phyloP scores from a whole-genome alignment of 2,113 vertebrate genomes.

The Ifrita kowaldi region DNA sequence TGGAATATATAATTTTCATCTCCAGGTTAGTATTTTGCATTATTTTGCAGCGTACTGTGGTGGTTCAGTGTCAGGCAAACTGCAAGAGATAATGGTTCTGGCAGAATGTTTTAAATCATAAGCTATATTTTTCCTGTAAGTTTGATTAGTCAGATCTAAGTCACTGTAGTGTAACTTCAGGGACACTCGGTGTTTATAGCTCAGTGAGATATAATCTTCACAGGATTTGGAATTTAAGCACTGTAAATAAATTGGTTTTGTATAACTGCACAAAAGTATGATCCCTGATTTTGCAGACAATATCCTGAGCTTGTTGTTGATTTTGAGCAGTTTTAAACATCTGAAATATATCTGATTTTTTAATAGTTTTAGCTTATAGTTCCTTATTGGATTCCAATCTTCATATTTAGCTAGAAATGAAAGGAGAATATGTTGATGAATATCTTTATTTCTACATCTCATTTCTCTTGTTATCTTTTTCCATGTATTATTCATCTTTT shows the following conservation, averaged over 20 bases:
- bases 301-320: not conserved
- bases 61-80: slow-evolving; percentile 37
- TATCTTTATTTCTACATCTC: not conserved
- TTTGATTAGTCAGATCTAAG: slow-evolving; percentile 17
- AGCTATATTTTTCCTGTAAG: slow-evolving; percentile 3
- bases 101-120: slow-evolving; percentile 44
- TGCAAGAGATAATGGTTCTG: slow-evolving; percentile 30
- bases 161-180: not conserved
- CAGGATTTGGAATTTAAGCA: not conserved
- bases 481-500: not conserved
- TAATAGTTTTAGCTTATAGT: not conserved
- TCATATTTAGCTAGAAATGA: slow-evolving; percentile 27
- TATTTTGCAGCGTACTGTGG: slow-evolving; percentile 9
- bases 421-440: not conserved
- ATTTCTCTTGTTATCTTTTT: slow-evolving; percentile 9
- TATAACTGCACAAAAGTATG: not conserved
- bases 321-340: not conserved
- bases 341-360: not conserved
- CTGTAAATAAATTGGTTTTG: not conserved
- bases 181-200: not conserved
- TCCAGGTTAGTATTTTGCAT: not conserved
- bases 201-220: not conserved
- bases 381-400: not conserved
- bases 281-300: not conserved
- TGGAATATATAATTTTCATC: slow-evolving; percentile 27